Conservation (phyloP, 2,797 vertebrate species). For the Prionace glauca region DNA sequence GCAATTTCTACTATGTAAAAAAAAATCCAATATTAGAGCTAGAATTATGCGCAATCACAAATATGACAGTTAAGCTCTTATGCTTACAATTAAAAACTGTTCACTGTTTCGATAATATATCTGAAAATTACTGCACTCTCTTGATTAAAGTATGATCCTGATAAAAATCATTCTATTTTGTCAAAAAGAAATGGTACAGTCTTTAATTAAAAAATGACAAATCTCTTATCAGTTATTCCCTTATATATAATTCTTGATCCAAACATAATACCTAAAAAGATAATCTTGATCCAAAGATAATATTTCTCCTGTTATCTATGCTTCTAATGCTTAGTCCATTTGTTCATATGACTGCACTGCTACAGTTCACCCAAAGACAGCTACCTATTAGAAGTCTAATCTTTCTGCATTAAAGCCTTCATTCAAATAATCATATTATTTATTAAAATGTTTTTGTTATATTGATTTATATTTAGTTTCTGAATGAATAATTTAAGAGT, state of each 20-base stretch:
- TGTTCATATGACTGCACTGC: neutral
- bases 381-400: neutral
- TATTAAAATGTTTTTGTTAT: neutral
- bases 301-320: neutral
- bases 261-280: neutral
- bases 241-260: neutral
- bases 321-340: conserved; percentile 3
- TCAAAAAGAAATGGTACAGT: neutral
- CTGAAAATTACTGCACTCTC: neutral
- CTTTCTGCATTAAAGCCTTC: neutral
- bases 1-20: neutral
- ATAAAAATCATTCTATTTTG: neutral
- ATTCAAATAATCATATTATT: neutral
- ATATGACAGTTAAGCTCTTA: neutral
- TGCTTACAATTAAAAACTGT: neutral
- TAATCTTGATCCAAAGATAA: conserved; percentile 11
- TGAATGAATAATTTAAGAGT: neutral
- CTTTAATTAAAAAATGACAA: conserved; percentile 24
- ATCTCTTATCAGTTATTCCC: neutral
- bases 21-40: neutral
- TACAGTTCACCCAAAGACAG: neutral
- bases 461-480: conserved; percentile 4
- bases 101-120: neutral
- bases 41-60: neutral
- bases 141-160: conserved; percentile 7